Conservation (phyloP, 2,888 invertebrate species). For the Arctia plantaginis region DNA sequence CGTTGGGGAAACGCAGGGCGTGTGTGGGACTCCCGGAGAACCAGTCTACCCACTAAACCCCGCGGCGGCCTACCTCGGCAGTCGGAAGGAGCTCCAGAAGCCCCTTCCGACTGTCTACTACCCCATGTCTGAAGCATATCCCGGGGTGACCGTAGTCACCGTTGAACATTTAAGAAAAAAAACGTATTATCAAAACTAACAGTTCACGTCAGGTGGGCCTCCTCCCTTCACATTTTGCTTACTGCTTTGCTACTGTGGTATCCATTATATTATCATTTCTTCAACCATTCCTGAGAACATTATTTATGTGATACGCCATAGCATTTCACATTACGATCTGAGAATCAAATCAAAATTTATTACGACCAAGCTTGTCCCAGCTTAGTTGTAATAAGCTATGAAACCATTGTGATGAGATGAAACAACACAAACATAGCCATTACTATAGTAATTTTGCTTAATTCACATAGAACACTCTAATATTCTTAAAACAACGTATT, state of each 20-base stretch:
- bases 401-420: not conserved
- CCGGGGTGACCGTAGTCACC: too few relatives aligned
- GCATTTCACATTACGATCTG: not conserved
- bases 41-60: too few relatives aligned
- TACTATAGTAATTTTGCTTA: slow-evolving; percentile 22
- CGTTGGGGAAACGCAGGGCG: too few relatives aligned
- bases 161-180: not conserved
- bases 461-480: slow-evolving; percentile 30
- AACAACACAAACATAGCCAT: not conserved
- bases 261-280: not conserved
- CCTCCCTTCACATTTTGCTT: not conserved
- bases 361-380: not conserved
- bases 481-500: slow-evolving; percentile 31
- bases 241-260: too few relatives aligned
- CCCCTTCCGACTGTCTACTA: too few relatives aligned
- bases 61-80: too few relatives aligned
- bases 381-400: not conserved
- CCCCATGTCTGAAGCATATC: too few relatives aligned
- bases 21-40: too few relatives aligned
- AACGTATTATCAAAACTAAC: not conserved
- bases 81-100: too few relatives aligned
- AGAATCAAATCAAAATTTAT: not conserved
- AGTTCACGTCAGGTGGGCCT: too few relatives aligned
- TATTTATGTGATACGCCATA: not conserved
- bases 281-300: not conserved